Conservation (phyloP, 2,888 invertebrate species). For the Sesamia inferens region DNA sequence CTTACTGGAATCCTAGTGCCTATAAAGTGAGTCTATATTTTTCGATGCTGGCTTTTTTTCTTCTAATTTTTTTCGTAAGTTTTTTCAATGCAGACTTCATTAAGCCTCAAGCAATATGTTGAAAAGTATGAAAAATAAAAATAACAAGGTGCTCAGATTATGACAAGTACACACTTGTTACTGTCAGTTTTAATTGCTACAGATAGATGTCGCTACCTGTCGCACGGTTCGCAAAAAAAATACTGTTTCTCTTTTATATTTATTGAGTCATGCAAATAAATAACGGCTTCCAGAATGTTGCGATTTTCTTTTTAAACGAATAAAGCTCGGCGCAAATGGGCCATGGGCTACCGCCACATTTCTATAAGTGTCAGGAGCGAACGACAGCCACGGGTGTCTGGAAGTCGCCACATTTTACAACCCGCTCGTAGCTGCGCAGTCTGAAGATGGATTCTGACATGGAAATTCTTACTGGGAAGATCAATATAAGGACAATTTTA, state of each 20-base stretch:
- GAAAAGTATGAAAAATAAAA: constrained; percentile 42
- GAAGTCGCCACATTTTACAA: too few species aligned
- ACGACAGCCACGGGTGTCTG: too few species aligned
- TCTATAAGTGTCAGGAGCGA: too few species aligned
- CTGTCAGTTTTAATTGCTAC: constrained; percentile 56
- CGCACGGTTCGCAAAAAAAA: constrained; percentile 32
- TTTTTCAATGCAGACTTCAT: constrained; percentile 4
- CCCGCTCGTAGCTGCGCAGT: too few species aligned
- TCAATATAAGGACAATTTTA: too few species aligned
- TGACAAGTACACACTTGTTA: constrained; percentile 49
- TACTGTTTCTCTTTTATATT: background rate
- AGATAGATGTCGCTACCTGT: constrained; percentile 52
- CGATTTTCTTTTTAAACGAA: background rate
- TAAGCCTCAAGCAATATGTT: constrained; percentile 4
- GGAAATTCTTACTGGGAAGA: too few species aligned
- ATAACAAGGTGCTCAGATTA: constrained; percentile 56
- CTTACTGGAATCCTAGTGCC: background rate
- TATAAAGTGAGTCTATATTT: background rate
- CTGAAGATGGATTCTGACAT: too few species aligned
- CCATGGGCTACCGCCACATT: too few species aligned
- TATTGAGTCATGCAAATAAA: background rate
- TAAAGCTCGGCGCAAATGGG: too few species aligned
- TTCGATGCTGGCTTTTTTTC: background rate
- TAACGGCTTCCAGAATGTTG: background rate
- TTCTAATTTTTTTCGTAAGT: background rate